phyloP scores from a whole-genome alignment of 2,797 vertebrate species.

The Cirrhinus molitorella region DNA sequence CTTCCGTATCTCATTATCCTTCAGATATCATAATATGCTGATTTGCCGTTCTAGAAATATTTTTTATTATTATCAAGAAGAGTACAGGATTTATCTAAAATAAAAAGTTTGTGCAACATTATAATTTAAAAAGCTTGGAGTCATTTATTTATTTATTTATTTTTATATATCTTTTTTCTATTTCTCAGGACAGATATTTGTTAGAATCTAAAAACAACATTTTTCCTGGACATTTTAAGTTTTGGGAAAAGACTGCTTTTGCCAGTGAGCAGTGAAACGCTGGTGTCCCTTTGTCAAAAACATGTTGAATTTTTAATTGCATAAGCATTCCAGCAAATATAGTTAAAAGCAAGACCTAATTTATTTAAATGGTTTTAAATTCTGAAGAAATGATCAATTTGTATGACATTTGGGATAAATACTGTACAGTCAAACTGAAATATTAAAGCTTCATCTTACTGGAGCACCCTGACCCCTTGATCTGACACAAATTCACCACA shows the following conservation, averaged over 20 bases:
- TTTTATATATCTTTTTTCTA: too few relatives aligned
- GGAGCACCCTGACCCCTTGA: background rate
- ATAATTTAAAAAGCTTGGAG: too few relatives aligned
- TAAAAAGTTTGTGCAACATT: too few relatives aligned
- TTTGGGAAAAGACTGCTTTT: background rate
- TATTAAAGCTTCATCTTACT: background rate
- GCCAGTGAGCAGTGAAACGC: background rate
- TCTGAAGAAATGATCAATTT: background rate
- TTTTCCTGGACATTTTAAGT: too few relatives aligned
- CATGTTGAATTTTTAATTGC: background rate
- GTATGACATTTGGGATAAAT: background rate
- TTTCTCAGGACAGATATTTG: background rate
- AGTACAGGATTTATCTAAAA: too few relatives aligned
- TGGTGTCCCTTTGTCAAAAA: background rate
- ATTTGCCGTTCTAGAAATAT: too few relatives aligned
- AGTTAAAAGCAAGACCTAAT: background rate
- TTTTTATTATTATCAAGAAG: too few relatives aligned
- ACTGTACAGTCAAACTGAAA: too few relatives aligned
- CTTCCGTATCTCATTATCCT: too few relatives aligned
- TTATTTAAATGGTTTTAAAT: background rate
- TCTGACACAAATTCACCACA: conserved; percentile 10
- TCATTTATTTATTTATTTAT: too few relatives aligned
- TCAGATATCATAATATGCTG: too few relatives aligned
- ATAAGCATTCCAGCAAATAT: background rate
- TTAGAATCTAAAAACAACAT: background rate